phyloP scores from a whole-genome alignment of 1,140 invertebrate species.

The Homalodisca vitripennis region DNA sequence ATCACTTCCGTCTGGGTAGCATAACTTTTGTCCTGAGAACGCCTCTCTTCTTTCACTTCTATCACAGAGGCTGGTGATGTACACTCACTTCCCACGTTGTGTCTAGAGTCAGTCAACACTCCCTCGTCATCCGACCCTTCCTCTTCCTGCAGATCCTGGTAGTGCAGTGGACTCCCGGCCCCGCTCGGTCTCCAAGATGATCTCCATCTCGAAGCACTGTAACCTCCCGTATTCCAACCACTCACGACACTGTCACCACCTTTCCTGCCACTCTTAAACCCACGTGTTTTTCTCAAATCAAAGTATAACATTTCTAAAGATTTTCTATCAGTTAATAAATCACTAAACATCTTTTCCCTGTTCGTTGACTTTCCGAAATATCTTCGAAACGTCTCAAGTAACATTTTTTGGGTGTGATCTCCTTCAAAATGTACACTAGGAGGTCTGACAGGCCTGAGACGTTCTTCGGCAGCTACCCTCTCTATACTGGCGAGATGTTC shows the following conservation, averaged over 20 bases:
- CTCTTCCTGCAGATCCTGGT: constrained; percentile 1
- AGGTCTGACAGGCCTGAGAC: constrained; percentile 40
- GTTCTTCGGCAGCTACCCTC: constrained; percentile 34
- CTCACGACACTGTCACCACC: constrained; percentile 18
- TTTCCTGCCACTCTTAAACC: constrained; percentile 56
- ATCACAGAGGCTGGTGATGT: constrained; percentile 64
- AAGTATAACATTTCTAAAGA: constrained; percentile 69
- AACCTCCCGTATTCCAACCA: not conserved
- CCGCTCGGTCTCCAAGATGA: not conserved
- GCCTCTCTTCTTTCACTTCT: constrained; percentile 55
- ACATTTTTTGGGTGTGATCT: constrained; percentile 57
- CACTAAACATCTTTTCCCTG: constrained; percentile 65
- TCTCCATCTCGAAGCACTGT: not conserved
- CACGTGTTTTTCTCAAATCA: constrained; percentile 65
- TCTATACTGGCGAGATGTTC: constrained; percentile 57
- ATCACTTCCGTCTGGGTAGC: constrained; percentile 63
- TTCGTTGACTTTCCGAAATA: constrained; percentile 64
- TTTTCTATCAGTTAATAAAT: constrained; percentile 67
- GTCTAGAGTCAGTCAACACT: not conserved
- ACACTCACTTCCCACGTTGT: constrained; percentile 38
- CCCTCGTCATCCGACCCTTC: constrained; percentile 13
- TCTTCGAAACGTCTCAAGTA: constrained; percentile 62
- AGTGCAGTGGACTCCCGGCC: not conserved
- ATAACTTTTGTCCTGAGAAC: constrained; percentile 27
- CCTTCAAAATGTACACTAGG: constrained; percentile 48